Evolutionary conservation across 2,113 vertebrate genomes (phyloP).

Genomic region (Chascanopsetta lugubris): DNA sequence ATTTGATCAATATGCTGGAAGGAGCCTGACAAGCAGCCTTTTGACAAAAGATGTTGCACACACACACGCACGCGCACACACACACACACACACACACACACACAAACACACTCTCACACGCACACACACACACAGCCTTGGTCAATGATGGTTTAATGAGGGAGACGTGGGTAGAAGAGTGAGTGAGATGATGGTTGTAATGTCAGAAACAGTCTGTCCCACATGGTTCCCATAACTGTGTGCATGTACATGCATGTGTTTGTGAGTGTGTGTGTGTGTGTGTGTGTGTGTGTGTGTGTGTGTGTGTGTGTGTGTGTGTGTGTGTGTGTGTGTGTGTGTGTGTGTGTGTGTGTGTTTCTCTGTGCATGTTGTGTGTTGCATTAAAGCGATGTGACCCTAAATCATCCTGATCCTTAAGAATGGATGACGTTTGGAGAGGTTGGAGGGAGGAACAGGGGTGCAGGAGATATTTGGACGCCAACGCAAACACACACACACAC

Average conservation of each 20-base stretch:
- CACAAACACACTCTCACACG: conserved; percentile 16
- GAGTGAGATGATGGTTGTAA: conserved; percentile 72
- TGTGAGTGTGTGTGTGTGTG: conserved; percentile 3
- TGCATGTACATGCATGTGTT: conserved; percentile 30
- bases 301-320: conserved; percentile 4
- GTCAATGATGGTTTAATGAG: conserved; percentile 71
- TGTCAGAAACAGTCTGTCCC: conserved; percentile 86
- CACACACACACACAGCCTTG: conserved; percentile 25
- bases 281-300: neutral
- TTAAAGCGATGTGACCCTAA: conserved; percentile 80
- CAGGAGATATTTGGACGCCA: conserved; percentile 56
- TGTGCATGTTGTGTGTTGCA: conserved; percentile 23
- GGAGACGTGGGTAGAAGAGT: conserved; percentile 56
- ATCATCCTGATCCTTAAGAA: conserved; percentile 47
- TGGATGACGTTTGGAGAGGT: conserved; percentile 39
- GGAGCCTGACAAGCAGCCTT: conserved; percentile 35
- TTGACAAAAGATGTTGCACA: conserved; percentile 37
- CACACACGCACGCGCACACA: conserved; percentile 23
- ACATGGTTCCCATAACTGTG: conserved; percentile 89
- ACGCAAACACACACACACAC: conserved; percentile 49
- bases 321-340: conserved; percentile 28
- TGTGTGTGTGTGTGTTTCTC: conserved; percentile 1
- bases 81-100: conserved; percentile 19
- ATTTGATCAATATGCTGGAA: conserved; percentile 62
- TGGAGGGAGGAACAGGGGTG: conserved; percentile 10